A percentile compares a stretch with the other conserved stretches of the same genome.
These are phyloP conservation scores for Leucopsar rothschildi DNA, from an alignment of 2,113 vertebrate genomes.

Conservation along the genomic window DNA sequence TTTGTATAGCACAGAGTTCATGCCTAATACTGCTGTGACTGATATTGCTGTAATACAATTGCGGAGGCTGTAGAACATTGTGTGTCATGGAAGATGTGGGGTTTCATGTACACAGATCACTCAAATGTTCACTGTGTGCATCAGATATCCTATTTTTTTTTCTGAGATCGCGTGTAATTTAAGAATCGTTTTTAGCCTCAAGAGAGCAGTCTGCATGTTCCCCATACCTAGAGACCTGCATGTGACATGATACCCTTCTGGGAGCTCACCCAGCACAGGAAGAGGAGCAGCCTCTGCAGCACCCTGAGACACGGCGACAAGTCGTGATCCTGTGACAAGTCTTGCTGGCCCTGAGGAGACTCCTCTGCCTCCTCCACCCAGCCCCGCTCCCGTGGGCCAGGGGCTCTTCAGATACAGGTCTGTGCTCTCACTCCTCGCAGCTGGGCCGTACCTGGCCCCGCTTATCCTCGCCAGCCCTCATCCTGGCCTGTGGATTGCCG, in stretches of 20 bases:
- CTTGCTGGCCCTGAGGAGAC: background rate
- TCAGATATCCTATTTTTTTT: background rate
- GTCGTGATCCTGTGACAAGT: too few species aligned
- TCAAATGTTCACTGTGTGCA: background rate
- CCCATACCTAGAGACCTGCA: fast-evolving
- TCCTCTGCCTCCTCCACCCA: background rate
- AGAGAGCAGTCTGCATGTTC: background rate
- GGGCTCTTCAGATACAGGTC: fast-evolving
- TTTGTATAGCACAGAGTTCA: background rate
- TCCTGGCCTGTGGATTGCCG: fast-evolving
- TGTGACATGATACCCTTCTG: fast-evolving
- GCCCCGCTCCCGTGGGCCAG: fast-evolving
- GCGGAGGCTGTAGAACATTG: background rate
- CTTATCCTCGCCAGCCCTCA: background rate
- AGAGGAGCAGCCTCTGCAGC: background rate
- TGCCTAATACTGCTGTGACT: background rate
- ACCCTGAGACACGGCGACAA: background rate
- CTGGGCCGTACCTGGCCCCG: fast-evolving
- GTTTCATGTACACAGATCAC: background rate
- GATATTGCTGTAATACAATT: background rate
- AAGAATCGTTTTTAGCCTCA: background rate
- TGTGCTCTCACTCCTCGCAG: fast-evolving
- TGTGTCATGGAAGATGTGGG: background rate
- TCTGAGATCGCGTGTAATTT: background rate
- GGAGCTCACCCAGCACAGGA: background rate